Evolutionary conservation across 2,797 vertebrate genomes (phyloP), one percentile per base, ranked within the genome.

Genomic region (Gallinago nigripennis): DNA sequence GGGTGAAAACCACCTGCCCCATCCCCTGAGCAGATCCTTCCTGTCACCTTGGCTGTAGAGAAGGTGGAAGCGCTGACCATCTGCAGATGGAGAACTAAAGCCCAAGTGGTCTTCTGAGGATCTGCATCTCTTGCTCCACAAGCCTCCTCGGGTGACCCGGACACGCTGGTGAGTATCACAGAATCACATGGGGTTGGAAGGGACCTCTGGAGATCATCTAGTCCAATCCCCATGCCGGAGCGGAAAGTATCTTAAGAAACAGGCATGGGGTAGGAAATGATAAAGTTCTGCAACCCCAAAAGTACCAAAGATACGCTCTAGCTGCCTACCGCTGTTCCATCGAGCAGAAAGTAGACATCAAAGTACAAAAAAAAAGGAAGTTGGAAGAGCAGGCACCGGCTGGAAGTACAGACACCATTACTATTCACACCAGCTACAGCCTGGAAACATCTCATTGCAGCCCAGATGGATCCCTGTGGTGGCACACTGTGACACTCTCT

Each of bases 161-260:
- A 61, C 30, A 37, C 0, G 0, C 25, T 43, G 50, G n/a, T 33
- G 18, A 51, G 33, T 43, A 43, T 43, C 41, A 43, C 8, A 43
- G 41, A 43, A 17, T 43, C 41, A 43, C 7, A 43, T 43, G 41
- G 41, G 41, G 41, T 43, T 7, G 3, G 41, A 17, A 43, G 41
- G 41, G 41, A 43, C 16, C 41, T 43, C 41, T 43, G 41, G 41
- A 43, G 41, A 43, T 43, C 41, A 43, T 16, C 41, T 43, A 43
- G 41, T 43, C 41, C 41, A 43, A 43, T 17, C 16, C 41, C 41
- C 41, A 16, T 43, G 41, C 41, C 16, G 41, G 41, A 43, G 41
- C 16, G 16, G 41, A 43, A 43, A 43, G 41, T 43, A 43, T 31
- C 24, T 48, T 33, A 46, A 66, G 51, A 72, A 90, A 69, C 2